phyloP scores from a whole-genome alignment of 92 coral and sea anemone genomes.

The Umimayanthus chanpuru region DNA sequence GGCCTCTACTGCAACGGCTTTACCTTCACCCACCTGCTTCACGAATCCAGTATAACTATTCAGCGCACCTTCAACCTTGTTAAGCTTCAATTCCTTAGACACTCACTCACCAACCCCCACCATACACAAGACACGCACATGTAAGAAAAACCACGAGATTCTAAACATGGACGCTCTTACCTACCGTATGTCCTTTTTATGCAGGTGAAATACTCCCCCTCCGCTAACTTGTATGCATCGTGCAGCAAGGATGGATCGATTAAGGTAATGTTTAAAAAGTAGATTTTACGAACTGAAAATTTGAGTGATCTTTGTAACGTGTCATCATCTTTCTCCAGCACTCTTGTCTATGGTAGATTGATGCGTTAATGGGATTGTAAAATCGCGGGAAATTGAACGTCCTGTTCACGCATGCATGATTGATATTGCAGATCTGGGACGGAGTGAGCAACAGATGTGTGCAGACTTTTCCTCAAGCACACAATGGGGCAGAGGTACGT shows the following conservation, averaged over 20 bases:
- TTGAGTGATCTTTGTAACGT: background rate
- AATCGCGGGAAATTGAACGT: too few species aligned
- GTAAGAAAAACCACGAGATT: background rate
- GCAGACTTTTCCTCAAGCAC: conserved; percentile 93
- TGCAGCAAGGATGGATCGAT: conserved; percentile 94
- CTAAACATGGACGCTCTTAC: background rate
- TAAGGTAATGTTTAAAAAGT: conserved; percentile 55
- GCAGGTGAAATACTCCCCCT: conserved; percentile 87
- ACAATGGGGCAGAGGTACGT: conserved; percentile 89
- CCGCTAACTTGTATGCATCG: conserved; percentile 91
- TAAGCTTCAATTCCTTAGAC: background rate
- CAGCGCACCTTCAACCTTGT: too few species aligned
- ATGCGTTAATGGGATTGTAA: background rate
- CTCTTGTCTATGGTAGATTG: background rate
- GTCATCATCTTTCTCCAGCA: background rate
- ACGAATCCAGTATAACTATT: too few species aligned
- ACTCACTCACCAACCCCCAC: background rate
- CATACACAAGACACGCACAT: too few species aligned
- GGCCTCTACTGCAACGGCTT: too few species aligned
- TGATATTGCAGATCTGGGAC: conserved; percentile 85
- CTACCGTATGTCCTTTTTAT: background rate
- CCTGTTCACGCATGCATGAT: conserved; percentile 4
- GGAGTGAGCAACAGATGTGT: conserved; percentile 97
- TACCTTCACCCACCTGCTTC: too few species aligned
- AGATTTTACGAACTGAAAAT: too few species aligned